Base-by-base conservation (phyloP, 2,888 invertebrate genomes). In the Pantelozetes paolii region DNA sequence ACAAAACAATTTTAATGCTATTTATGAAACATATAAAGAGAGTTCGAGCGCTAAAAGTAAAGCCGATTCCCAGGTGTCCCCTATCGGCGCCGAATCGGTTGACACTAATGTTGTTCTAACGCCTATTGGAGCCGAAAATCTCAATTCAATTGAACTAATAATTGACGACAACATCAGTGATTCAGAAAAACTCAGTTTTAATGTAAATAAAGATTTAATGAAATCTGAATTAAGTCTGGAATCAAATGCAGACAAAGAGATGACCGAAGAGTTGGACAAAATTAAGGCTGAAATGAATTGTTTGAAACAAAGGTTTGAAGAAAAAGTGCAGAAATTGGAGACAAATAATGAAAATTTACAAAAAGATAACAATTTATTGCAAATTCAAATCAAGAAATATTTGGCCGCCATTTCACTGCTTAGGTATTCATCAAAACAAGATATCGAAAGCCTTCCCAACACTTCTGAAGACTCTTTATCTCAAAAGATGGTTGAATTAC, bases 321-420 rank as follows among this genome's bases (percentile, higher is more conserved):
- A 72, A 40, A 57, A 62, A n/a, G 23, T 71, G 11, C 18, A 20
- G 48, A 36, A 71, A 26, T 62, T 71, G n/a, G 40, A 54, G 40
- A n/a, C 23, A 36, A 26, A 48, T 8, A 48, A 40, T 15, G 71
- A 71, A 54, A 11, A 57, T 20, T n/a, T 50, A 8, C 48, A 75
- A 80, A 90, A 90, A 80, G 93, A 94, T 83, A 93, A 93, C 83
- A 90, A 90, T 77, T 84, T 89, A 77, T 83, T 94, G 78, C 90
- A 92, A 80, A 90, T 91, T 79, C 93, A 94, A 81, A 82, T 94
- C 75, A 87, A 89, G 78, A 91, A 90, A 80, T 94, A 94, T 82
- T 89, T 93, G 78, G 89, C 89, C 72, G 93, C 93, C n/a, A 90
- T 94, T 50, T 91, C 92, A 84, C 87, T 92, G 85, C 83, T 94